A percentile compares a stretch with the other conserved stretches of the same genome.
Evolutionary conservation across 2,113 vertebrate species (phyloP).

Genomic region (Gorsachius goisagi): DNA sequence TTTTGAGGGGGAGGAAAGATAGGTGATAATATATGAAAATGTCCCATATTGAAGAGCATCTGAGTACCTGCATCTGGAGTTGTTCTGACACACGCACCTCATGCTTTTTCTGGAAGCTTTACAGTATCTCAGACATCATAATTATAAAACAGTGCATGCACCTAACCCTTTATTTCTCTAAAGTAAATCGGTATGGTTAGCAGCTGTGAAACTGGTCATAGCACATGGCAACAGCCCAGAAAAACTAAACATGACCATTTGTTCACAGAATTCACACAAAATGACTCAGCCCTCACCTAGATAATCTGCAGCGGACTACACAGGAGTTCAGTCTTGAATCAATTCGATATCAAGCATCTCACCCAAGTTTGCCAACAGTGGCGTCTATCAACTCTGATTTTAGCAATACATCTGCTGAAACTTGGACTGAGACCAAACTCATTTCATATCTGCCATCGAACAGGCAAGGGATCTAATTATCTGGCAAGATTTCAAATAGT

Average conservation of each 20-base stretch:
- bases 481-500: conserved; percentile 19
- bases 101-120: neutral
- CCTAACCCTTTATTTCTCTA: neutral
- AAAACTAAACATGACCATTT: neutral
- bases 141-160: neutral
- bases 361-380: neutral
- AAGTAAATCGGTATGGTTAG: neutral
- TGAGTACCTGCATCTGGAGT: neutral
- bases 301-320: neutral
- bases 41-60: neutral
- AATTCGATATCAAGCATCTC: neutral
- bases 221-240: neutral
- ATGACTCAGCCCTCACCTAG: neutral
- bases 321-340: neutral
- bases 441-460: conserved; percentile 32
- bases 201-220: neutral
- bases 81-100: neutral
- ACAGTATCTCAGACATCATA: neutral
- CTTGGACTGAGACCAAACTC: conserved; percentile 16
- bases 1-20: neutral
- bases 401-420: conserved; percentile 18
- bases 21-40: neutral
- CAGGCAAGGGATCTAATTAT: conserved; percentile 18
- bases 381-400: conserved; percentile 1
- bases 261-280: neutral